Evolutionary conservation across 2,113 vertebrate genomes (phyloP), one percentile per base, ranked within the genome.

Genomic region (Chloebia gouldiae): DNA sequence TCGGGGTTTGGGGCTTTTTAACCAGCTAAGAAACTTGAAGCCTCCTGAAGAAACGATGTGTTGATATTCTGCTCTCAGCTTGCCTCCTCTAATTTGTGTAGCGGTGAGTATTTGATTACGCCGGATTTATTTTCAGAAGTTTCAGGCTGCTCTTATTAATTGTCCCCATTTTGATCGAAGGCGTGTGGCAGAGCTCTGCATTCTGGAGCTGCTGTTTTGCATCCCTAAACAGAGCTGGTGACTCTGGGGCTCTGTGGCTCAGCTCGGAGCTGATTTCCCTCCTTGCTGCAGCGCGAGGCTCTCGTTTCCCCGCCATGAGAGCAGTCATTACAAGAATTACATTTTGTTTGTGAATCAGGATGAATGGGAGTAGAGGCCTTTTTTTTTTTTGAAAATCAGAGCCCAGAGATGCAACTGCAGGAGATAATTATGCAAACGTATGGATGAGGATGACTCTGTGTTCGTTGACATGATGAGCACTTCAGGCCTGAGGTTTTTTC

Each of bases 61-160:
- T 96, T 97, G 95, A 95, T 94, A 93, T 94, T 97, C 95, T 47
- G 31, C 89, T 95, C 91, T 81, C 93, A 90, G 88, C 95, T 92
- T 79, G 86, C 86, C 88, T 95, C 72, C 90, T 45, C 4, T 83
- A 44, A 90, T 95, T 97, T 84, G 92, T 81, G 95, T 30, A 64
- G 95, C 95, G 33, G 95, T 84, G 93, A 96, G 96, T 90, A 44
- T 97, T 96, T 97, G 97, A 97, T 97, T 97, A 97, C 77, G 44
- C 71, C 90, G 94, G 94, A 84, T 97, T 97, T 97, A 97, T 97
- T 97, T 97, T 91, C 96, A 97, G 95, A 80, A 87, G 90, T 97
- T 97, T 97, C 93, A 87, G 96, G 92, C 91, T 97, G 96, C 96
- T 96, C 83, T 94, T 97, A 95, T 96, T 93, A 97, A 97, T 96